phyloP scores from a whole-genome alignment of 2,797 vertebrate genomes.

The Simalia tracyae region DNA sequence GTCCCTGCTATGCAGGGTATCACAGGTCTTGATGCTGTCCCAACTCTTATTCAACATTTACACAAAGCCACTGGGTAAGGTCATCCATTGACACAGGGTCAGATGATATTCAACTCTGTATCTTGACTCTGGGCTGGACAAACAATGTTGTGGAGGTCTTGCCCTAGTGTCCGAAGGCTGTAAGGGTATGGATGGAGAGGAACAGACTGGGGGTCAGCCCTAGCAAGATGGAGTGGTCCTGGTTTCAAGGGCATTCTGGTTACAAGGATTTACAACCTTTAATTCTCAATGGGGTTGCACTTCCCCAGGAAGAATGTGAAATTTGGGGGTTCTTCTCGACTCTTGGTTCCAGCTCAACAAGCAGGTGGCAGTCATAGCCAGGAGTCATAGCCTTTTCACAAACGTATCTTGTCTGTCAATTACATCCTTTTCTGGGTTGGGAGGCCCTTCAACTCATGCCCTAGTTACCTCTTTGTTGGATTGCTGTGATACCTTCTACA shows the following conservation, averaged over 20 bases:
- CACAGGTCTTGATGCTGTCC: neutral
- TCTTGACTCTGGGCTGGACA: neutral
- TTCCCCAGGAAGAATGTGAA: neutral
- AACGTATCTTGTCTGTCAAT: neutral
- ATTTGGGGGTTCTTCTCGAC: neutral
- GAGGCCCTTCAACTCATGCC: neutral
- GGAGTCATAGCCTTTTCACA: neutral
- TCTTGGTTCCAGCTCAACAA: neutral
- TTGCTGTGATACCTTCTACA: neutral
- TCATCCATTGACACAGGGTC: neutral
- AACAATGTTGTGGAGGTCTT: neutral
- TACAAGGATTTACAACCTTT: neutral
- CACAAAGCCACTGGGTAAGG: neutral
- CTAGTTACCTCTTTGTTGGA: neutral
- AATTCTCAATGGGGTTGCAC: neutral
- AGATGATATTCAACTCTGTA: neutral
- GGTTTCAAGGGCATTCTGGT: neutral
- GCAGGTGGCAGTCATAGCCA: neutral
- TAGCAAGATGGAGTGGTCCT: neutral
- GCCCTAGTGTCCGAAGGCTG: neutral
- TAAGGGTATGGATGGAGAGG: neutral
- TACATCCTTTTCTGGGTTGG: neutral
- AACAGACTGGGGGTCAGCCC: neutral
- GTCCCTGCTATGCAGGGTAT: neutral
- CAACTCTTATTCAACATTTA: neutral